Conservation (phyloP, 2,797 vertebrate genomes). For the Coregonus sp. region DNA sequence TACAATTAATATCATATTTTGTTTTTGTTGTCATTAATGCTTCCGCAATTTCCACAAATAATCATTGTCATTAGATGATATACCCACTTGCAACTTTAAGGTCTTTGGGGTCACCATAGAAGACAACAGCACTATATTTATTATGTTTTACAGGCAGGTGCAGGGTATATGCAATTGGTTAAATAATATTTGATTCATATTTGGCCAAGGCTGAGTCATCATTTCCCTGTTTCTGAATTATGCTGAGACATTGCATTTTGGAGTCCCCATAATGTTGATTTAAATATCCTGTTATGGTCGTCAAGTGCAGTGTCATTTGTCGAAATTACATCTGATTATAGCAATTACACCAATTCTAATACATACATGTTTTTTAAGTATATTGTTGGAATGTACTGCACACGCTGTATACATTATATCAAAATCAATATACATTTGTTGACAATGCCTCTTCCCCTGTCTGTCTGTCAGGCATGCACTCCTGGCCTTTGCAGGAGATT, state of each 20-base stretch:
- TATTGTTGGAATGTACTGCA: not conserved
- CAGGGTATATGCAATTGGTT: not conserved
- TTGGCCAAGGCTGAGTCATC: not conserved
- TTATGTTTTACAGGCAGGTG: not conserved
- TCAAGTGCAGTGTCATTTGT: not conserved
- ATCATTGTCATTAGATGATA: slow-evolving; percentile 8
- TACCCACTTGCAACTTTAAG: no score
- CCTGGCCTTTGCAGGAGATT: not conserved
- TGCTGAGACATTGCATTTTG: not conserved
- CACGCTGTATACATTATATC: not conserved
- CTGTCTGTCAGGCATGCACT: not conserved
- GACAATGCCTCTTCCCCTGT: not conserved
- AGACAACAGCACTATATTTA: not conserved
- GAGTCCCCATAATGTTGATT: not conserved
- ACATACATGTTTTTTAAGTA: not conserved
- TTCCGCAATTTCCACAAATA: slow-evolving; percentile 37
- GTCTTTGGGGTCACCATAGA: not conserved
- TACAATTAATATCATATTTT: slow-evolving; percentile 45
- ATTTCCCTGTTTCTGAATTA: not conserved
- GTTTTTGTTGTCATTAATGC: slow-evolving; percentile 14
- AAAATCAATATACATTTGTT: slow-evolving; percentile 6
- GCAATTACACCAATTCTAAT: not conserved
- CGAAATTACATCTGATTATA: not conserved
- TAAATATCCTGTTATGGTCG: not conserved
- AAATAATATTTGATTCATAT: not conserved